Evolutionary conservation across 1,140 invertebrate species (phyloP), one percentile per base, ranked within the genome.

Genomic region (Bombyx mori): DNA sequence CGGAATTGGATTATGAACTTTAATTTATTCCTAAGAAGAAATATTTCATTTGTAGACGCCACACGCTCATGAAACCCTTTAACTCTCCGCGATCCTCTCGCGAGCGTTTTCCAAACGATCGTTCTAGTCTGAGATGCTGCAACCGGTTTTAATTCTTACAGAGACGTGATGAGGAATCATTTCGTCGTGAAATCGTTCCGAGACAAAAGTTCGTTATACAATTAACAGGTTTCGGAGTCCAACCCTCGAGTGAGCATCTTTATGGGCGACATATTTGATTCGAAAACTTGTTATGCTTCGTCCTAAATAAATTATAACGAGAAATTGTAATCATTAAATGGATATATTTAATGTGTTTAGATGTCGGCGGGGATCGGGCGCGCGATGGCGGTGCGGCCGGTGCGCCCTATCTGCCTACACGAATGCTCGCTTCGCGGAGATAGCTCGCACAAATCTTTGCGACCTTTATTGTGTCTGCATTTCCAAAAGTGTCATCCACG

Each of bases 191-290:
- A 52, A 54, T 54, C 55, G 62, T 62, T 49, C 66, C 58, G 60
- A 64, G 75, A 35, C 75, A 76, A 78, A 82, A 68, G 73, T 69
- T 74, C 69, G 66, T 81, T 82, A 75, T 78, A 65, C 71, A 77
- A 78, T 75, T 71, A 76, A 77, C 73, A 61, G 68, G 66, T 66
- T 56, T 60, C 62, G 63, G 62, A 71, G 74, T 77, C 74, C 80
- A 78, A 78, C 79, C 83, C 80, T 82, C 77, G 66, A 72, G 68
- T 69, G 75, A 77, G 73, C 78, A 84, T 87, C 83, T 87, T 87
- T 87, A 87, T 85, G 82, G 82, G 80, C 82, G 83, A 87, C 83
- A 87, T 82, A 79, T 85, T 87, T 82, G 80, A 87, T 85, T 87
- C 84, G 78, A 84, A 85, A 85, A 85, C 84, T 85, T 85, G 84